These are phyloP conservation scores for Chloropsis hardwickii DNA, from an alignment of 2,113 vertebrate genomes.

Conservation along the genomic window DNA sequence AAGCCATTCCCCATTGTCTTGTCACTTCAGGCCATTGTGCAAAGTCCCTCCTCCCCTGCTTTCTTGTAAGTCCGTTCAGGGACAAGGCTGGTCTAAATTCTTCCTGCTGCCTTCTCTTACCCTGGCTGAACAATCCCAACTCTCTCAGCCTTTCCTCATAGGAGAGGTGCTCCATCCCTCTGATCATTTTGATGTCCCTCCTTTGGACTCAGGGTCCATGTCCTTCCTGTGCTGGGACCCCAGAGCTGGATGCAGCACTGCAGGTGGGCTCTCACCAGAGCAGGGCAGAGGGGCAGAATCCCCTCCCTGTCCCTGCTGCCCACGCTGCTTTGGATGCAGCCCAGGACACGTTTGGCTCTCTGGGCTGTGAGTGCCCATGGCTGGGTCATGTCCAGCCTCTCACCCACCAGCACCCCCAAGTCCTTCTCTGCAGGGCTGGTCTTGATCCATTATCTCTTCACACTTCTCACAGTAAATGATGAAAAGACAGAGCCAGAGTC, in stretches of 20 bases:
- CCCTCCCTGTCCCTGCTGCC: background rate
- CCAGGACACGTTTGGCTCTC: rapidly evolving
- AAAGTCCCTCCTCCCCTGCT: background rate
- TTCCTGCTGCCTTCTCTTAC: background rate
- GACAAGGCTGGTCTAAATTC: background rate
- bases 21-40: background rate
- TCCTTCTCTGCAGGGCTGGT: rapidly evolving
- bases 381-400: background rate
- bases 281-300: background rate
- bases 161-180: rapidly evolving
- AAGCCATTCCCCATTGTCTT: background rate
- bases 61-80: background rate
- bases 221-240: background rate
- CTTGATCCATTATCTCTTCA: background rate
- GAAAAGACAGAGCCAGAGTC: background rate
- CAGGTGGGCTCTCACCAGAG: background rate
- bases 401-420: rapidly evolving
- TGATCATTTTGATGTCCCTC: rapidly evolving
- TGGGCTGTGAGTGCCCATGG: background rate
- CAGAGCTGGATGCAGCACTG: rapidly evolving
- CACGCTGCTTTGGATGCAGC: background rate
- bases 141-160: background rate
- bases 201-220: rapidly evolving
- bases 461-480: background rate
- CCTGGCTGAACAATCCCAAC: background rate